A percentile compares a stretch with the other conserved stretches of the same genome.
These are phyloP conservation scores for Mythimna ferrago DNA, from an alignment of 2,888 invertebrate species.

Conservation along the genomic window DNA sequence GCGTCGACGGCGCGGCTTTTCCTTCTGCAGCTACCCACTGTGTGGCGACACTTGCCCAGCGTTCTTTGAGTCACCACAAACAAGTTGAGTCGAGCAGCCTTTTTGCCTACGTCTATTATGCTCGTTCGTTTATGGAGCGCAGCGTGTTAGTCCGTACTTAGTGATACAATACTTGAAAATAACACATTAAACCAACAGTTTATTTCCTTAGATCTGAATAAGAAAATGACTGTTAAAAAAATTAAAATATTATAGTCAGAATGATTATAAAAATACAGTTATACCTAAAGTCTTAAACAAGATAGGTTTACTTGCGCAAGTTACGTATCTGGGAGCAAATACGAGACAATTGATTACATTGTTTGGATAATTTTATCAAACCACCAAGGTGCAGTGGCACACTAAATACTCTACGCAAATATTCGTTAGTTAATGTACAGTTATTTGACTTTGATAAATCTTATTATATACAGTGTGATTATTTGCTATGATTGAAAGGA, in stretches of 20 bases:
- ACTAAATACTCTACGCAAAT: constrained; percentile 73
- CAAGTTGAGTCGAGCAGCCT: too few species aligned
- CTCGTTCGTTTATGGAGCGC: too few species aligned
- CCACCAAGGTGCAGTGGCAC: constrained; percentile 73
- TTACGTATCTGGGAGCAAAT: constrained; percentile 67
- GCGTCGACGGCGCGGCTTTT: too few species aligned
- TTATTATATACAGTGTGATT: constrained; percentile 58
- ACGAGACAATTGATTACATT: constrained; percentile 69
- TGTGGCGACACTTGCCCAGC: too few species aligned
- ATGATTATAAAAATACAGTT: constrained; percentile 20
- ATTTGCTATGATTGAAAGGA: background rate
- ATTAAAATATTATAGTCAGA: background rate
- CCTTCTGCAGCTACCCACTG: too few species aligned
- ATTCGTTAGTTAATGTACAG: constrained; percentile 70
- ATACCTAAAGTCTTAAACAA: constrained; percentile 15
- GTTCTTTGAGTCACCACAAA: too few species aligned
- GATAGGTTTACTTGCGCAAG: constrained; percentile 52
- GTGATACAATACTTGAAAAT: background rate
- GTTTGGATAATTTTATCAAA: constrained; percentile 73
- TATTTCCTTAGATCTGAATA: constrained; percentile 1
- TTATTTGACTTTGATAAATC: constrained; percentile 73
- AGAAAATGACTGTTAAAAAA: constrained; percentile 2
- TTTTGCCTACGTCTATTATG: too few species aligned
- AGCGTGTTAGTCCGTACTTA: too few species aligned
- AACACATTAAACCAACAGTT: background rate